Percentiles rank a stretch among this genome's conserved stretches.
phyloP scores from a whole-genome alignment of 1,140 invertebrate genomes.

The Rhynchophorus ferrugineus region DNA sequence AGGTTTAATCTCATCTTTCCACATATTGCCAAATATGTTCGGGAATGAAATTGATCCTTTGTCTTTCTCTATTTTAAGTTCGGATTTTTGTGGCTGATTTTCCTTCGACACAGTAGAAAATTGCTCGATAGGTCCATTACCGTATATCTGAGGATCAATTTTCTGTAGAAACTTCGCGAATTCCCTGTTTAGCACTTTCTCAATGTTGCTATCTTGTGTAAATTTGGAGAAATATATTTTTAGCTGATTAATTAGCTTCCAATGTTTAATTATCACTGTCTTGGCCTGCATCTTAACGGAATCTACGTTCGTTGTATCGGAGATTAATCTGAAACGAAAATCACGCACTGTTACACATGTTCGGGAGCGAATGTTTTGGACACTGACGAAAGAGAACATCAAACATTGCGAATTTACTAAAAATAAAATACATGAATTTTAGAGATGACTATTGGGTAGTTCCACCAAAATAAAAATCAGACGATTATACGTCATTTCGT shows the following conservation, averaged over 20 bases:
- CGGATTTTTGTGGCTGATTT: slow-evolving; percentile 2
- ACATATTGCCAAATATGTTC: slow-evolving; percentile 16
- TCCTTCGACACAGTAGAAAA: slow-evolving; percentile 7
- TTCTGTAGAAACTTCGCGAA: slow-evolving; percentile 47
- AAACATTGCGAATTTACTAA: background rate
- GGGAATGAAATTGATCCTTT: slow-evolving; percentile 16
- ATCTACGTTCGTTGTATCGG: slow-evolving; percentile 4
- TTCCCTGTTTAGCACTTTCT: slow-evolving; percentile 46
- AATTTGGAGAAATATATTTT: slow-evolving; percentile 45
- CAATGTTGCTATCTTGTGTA: slow-evolving; percentile 43
- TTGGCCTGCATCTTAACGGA: slow-evolving; percentile 24
- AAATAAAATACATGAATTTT: slow-evolving; percentile 4
- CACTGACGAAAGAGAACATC: background rate
- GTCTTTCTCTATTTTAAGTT: slow-evolving; percentile 8
- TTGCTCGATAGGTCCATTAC: slow-evolving; percentile 31
- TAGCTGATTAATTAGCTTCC: slow-evolving; percentile 45
- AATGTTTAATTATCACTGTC: slow-evolving; percentile 45
- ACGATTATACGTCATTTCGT: background rate
- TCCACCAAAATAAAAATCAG: slow-evolving; percentile 2
- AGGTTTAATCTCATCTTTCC: slow-evolving; percentile 16
- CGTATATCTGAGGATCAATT: slow-evolving; percentile 38
- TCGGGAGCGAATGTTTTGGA: background rate
- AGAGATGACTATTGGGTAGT: background rate
- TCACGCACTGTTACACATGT: background rate
- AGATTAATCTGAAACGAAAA: slow-evolving; percentile 5